Percentiles rank a stretch among this genome's conserved stretches.
phyloP scores from a whole-genome alignment of 2,113 vertebrate genomes.

The Ictidomys tridecemlineatus region DNA sequence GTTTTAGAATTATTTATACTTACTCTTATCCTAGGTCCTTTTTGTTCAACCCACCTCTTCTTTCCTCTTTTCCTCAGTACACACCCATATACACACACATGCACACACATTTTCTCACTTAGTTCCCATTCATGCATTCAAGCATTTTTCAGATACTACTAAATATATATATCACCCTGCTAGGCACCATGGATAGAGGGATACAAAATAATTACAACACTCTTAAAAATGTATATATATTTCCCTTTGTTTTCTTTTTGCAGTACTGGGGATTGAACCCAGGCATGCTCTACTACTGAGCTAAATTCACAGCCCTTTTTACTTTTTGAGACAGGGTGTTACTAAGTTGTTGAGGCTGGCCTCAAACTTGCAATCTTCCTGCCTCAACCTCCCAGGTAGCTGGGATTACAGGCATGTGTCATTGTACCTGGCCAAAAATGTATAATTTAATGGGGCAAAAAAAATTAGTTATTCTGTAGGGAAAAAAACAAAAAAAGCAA shows the following conservation, averaged over 20 bases:
- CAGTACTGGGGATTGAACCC: no score
- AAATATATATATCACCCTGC: no score
- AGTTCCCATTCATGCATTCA: background rate
- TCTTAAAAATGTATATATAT: background rate
- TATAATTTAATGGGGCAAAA: background rate
- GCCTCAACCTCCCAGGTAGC: no score
- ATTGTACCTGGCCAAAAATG: background rate
- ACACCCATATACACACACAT: background rate
- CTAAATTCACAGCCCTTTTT: no score
- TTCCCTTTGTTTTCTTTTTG: background rate
- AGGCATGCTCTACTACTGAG: no score
- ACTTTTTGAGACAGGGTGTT: no score
- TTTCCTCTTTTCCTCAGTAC: background rate
- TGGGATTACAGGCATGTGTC: no score
- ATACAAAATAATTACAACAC: background rate
- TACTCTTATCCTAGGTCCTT: background rate
- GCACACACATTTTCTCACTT: background rate
- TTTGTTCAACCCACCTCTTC: background rate
- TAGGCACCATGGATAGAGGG: background rate
- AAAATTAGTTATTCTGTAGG: background rate
- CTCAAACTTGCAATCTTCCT: no score
- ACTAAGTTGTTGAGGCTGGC: no score
- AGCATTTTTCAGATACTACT: background rate
- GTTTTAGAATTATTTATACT: background rate
- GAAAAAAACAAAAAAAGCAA: background rate